Base-by-base conservation (phyloP, 92 coral and sea anemone genomes). In the Parazoanthus darwini region DNA sequence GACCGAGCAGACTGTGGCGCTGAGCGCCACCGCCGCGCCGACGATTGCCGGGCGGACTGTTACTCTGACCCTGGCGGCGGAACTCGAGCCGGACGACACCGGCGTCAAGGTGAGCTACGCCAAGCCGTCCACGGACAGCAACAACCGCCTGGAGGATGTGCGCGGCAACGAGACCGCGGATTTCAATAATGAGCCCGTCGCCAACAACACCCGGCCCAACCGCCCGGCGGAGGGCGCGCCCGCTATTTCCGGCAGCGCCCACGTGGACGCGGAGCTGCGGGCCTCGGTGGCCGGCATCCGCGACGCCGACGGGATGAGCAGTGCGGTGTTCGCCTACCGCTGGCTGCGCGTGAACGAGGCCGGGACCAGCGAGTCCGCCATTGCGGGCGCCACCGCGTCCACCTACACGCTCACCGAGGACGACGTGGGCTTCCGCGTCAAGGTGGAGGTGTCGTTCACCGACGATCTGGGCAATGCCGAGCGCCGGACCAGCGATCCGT, bases 141-240 rank as follows among this genome's bases (percentile, higher is more conserved):
- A 67, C 73, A 67, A 67, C 73, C 73, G 73, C 73, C 25, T 67
- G 26, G 73, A 67, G 73, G 73, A 67, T 18, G 73, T 18, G 73
- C 73, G 73, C 73, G 73, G 73, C 73, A 67, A 67, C 73, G 73
- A 67, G 73, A 67, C 73, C 73, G 73, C 73, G 73, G 73, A 67
- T 67, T 67, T 67, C 73, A 67, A 67, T 67, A 67, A 67, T 67
- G 73, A 67, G 73, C 73, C 73, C 73, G 73, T 67, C 73, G 73
- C 73, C 73, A 67, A 67, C 73, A 67, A 67, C 73, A 67, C 73
- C 73, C 73, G 73, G 73, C 73, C 73, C 73, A 67, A 67, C 73
- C 73, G 73, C 73, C 73, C 73, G 73, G 73, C 73, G 73, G 73
- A 67, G 73, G 73, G 73, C 73, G 73, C 73, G 73, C 73, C 73